Conservation (phyloP, 2,888 invertebrate genomes). For the Hirtodrosophila histrioides region DNA sequence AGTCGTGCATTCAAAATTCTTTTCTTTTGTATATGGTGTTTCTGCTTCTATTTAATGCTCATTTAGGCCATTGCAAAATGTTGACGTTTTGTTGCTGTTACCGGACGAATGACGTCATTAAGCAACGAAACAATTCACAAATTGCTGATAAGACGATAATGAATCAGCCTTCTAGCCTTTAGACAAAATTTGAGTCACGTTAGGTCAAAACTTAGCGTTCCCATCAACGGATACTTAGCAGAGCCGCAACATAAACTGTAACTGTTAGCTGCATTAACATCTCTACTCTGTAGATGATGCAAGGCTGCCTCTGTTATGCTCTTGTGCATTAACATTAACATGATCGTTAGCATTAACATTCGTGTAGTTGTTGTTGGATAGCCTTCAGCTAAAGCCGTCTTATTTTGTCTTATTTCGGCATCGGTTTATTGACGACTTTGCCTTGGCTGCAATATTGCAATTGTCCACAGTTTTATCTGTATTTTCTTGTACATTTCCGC, state of each 20-base stretch:
- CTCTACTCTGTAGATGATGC: background rate
- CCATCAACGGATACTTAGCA: constrained; percentile 1
- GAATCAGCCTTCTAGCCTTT: constrained; percentile 23
- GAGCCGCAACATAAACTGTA: background rate
- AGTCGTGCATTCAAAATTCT: no score
- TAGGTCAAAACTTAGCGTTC: background rate
- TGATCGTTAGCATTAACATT: constrained; percentile 16
- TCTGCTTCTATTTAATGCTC: constrained; percentile 3
- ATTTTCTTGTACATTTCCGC: constrained; percentile 48
- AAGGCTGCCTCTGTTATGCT: no score
- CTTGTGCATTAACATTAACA: constrained; percentile 1
- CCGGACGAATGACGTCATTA: constrained; percentile 36
- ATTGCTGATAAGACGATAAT: constrained; percentile 37
- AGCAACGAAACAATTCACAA: constrained; percentile 3
- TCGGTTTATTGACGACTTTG: constrained; percentile 46
- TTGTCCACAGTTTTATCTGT: constrained; percentile 47
- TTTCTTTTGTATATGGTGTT: background rate
- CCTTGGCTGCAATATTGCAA: constrained; percentile 58
- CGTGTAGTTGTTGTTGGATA: background rate
- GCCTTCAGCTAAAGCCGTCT: constrained; percentile 61
- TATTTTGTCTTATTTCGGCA: constrained; percentile 38
- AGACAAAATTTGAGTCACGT: constrained; percentile 24
- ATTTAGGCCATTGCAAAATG: constrained; percentile 8
- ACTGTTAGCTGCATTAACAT: constrained; percentile 7
- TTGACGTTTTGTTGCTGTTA: background rate